Evolutionary conservation across 2,888 invertebrate species (phyloP).

Genomic region (Sclerodermus sp.): DNA sequence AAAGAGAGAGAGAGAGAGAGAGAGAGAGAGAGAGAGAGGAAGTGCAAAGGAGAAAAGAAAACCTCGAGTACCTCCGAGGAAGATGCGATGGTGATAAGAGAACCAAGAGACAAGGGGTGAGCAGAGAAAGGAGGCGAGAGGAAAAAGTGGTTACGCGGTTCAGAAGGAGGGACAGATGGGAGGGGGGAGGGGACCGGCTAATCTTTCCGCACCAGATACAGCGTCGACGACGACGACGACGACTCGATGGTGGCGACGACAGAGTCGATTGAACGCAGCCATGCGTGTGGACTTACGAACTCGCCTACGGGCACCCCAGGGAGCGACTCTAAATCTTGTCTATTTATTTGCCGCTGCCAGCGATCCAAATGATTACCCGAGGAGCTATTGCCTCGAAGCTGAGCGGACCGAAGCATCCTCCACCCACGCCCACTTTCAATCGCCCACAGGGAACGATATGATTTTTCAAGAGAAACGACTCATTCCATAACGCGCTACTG

Average conservation of each 20-base stretch:
- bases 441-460: constrained; percentile 25
- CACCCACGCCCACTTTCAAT: constrained; percentile 38
- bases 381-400: constrained; percentile 26
- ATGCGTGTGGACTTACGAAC: constrained; percentile 40
- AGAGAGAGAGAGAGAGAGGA: background rate
- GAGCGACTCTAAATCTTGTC: constrained; percentile 42
- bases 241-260: constrained; percentile 14
- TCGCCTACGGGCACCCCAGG: constrained; percentile 12
- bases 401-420: constrained; percentile 20
- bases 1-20: no score
- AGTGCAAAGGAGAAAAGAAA: background rate
- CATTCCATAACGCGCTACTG: constrained; percentile 11
- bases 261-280: constrained; percentile 45
- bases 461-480: constrained; percentile 9
- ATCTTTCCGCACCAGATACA: constrained; percentile 45
- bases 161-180: constrained; percentile 5
- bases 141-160: constrained; percentile 6
- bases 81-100: no score
- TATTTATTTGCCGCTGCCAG: constrained; percentile 47
- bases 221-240: constrained; percentile 23
- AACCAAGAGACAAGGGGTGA: constrained; percentile 7
- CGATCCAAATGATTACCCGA: constrained; percentile 43
- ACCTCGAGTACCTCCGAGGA: no score
- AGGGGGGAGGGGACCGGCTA: constrained; percentile 24
- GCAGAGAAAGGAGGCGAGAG: constrained; percentile 8